phyloP scores from a whole-genome alignment of 2,888 invertebrate species.

The Argyresthia albistria region DNA sequence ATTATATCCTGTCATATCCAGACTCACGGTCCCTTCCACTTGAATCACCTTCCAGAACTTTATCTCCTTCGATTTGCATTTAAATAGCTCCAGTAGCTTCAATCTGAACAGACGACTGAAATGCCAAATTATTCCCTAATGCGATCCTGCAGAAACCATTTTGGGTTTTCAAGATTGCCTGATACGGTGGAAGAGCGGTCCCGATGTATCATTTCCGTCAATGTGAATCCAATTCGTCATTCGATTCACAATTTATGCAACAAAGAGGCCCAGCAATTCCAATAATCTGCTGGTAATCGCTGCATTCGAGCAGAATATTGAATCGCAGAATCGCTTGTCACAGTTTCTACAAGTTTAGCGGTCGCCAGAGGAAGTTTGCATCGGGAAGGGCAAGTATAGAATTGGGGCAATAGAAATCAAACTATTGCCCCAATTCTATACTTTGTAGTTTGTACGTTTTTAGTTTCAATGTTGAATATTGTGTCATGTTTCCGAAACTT shows the following conservation, averaged over 20 bases:
- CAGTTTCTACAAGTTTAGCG: too few relatives aligned
- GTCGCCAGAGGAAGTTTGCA: too few relatives aligned
- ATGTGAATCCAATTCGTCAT: neutral
- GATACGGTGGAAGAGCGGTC: neutral
- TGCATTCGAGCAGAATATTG: neutral
- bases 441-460: too few relatives aligned
- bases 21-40: too few relatives aligned
- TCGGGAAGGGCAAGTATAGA: too few relatives aligned
- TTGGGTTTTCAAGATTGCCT: neutral
- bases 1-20: too few relatives aligned
- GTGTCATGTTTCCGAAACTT: too few relatives aligned
- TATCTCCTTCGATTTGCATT: too few relatives aligned
- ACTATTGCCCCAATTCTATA: too few relatives aligned
- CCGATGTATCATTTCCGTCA: neutral
- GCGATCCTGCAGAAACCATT: neutral
- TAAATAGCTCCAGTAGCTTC: neutral
- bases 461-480: too few relatives aligned
- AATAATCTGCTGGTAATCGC: constrained; percentile 1
- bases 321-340: neutral
- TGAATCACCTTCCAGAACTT: too few relatives aligned
- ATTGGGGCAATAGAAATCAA: too few relatives aligned
- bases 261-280: neutral
- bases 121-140: neutral
- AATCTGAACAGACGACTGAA: neutral
- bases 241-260: constrained; percentile 1